Conservation (phyloP, 2,113 vertebrate species). For the Mola mola region DNA sequence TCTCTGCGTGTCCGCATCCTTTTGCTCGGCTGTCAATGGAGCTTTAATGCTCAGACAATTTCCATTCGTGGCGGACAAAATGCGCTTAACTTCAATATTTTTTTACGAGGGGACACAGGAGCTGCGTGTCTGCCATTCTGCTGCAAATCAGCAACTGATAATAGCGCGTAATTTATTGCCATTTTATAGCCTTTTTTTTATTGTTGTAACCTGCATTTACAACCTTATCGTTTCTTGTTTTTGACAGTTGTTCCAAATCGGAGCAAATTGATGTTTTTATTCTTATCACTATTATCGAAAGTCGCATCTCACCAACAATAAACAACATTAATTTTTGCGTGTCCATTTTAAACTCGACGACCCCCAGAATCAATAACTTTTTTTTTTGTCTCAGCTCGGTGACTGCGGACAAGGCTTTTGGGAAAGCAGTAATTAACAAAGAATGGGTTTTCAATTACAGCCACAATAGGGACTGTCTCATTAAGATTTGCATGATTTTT, state of each 20-base stretch:
- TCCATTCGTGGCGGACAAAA: conserved; percentile 86
- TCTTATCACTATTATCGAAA: conserved; percentile 10
- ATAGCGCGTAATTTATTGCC: conserved; percentile 13
- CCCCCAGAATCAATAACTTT: conserved; percentile 74
- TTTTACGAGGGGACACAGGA: background rate
- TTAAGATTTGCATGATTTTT: conserved; percentile 84
- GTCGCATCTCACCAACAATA: conserved; percentile 22
- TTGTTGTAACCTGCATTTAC: background rate
- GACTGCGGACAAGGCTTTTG: conserved; percentile 76
- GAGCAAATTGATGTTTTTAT: background rate
- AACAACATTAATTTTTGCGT: conserved; percentile 42
- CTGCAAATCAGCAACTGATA: conserved; percentile 7
- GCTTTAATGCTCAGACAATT: conserved; percentile 87
- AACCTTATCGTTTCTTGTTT: background rate
- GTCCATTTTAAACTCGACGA: conserved; percentile 60
- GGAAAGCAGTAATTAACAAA: conserved; percentile 80
- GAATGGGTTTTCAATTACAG: conserved; percentile 80
- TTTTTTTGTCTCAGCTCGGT: conserved; percentile 79
- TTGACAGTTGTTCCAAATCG: background rate
- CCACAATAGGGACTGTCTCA: conserved; percentile 82
- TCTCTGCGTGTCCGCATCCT: conserved; percentile 62
- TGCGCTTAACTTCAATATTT: conserved; percentile 44
- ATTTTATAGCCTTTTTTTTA: background rate
- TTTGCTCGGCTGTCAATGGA: conserved; percentile 27
- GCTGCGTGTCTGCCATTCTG: conserved; percentile 21